Evolutionary conservation across 2,797 vertebrate genomes (phyloP).

Genomic region (Smutsia temminckii): DNA sequence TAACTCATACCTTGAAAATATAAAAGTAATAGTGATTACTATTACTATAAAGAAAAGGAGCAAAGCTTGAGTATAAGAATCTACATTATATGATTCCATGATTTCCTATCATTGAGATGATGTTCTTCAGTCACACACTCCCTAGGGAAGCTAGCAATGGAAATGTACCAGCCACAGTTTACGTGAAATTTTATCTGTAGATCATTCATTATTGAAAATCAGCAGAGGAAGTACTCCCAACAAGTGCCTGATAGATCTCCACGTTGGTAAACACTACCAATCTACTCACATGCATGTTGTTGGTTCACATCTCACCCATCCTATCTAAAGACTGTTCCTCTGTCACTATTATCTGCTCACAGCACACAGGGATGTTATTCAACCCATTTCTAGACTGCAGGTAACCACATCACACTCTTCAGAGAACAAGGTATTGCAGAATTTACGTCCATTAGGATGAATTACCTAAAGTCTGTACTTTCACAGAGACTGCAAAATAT

Average conservation of each 20-base stretch:
- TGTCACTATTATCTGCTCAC: not conserved
- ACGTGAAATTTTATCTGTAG: constrained; percentile 31
- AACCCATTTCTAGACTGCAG: not conserved
- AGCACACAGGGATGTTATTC: not conserved
- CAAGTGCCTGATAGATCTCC: not conserved
- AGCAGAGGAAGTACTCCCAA: not conserved
- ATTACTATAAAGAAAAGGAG: not conserved
- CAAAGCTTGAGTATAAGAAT: not conserved
- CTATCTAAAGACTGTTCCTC: not conserved
- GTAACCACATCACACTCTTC: not conserved
- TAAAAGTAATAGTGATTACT: not conserved
- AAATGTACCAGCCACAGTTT: not conserved
- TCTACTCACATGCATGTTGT: not conserved
- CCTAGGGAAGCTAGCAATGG: not conserved
- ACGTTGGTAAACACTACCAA: not conserved
- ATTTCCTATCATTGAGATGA: not conserved
- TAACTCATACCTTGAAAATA: not conserved
- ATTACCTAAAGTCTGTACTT: not conserved
- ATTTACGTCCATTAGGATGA: not conserved
- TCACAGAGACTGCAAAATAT: not conserved
- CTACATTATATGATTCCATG: not conserved
- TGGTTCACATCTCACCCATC: not conserved
- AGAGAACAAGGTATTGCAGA: not conserved
- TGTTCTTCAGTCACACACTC: not conserved
- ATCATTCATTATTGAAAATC: constrained; percentile 13